These are phyloP conservation scores for Netelia fuscicornis DNA, from an alignment of 2,888 invertebrate genomes.

Conservation along the genomic window DNA sequence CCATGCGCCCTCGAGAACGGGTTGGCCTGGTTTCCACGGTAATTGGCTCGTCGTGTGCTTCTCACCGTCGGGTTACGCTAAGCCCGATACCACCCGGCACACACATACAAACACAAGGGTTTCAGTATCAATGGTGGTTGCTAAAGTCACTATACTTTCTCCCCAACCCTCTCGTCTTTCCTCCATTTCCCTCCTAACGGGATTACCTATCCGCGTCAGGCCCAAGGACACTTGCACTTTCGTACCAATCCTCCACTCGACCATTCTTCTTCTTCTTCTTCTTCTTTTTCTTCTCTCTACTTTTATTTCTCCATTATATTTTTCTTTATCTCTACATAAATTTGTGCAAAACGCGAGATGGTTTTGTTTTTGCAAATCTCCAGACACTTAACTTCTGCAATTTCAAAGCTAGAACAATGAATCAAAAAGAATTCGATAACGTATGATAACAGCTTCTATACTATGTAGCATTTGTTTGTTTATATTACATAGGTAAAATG, in stretches of 20 bases:
- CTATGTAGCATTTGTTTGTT: too few species aligned
- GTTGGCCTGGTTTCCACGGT: constrained; percentile 74
- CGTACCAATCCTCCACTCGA: constrained; percentile 33
- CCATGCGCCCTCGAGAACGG: constrained; percentile 47
- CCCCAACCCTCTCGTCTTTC: constrained; percentile 15
- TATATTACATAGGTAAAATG: too few species aligned
- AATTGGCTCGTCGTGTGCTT: constrained; percentile 71
- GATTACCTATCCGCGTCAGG: constrained; percentile 33
- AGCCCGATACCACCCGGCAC: not conserved
- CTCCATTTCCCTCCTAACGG: constrained; percentile 30
- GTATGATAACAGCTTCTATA: too few species aligned
- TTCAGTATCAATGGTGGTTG: not conserved
- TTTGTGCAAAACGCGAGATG: not conserved
- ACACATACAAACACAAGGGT: constrained; percentile 4
- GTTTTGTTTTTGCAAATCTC: too few species aligned
- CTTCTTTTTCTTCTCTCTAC: not conserved
- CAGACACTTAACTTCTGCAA: too few species aligned
- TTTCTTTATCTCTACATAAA: not conserved
- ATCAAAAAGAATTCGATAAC: too few species aligned
- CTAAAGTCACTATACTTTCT: constrained; percentile 40
- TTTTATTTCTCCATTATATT: not conserved
- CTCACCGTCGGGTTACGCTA: constrained; percentile 27
- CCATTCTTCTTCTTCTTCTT: constrained; percentile 12
- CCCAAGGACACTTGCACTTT: constrained; percentile 7
- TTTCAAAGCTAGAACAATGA: too few species aligned